Evolutionary conservation across 2,113 vertebrate genomes (phyloP).

Genomic region (Monopterus albus): DNA sequence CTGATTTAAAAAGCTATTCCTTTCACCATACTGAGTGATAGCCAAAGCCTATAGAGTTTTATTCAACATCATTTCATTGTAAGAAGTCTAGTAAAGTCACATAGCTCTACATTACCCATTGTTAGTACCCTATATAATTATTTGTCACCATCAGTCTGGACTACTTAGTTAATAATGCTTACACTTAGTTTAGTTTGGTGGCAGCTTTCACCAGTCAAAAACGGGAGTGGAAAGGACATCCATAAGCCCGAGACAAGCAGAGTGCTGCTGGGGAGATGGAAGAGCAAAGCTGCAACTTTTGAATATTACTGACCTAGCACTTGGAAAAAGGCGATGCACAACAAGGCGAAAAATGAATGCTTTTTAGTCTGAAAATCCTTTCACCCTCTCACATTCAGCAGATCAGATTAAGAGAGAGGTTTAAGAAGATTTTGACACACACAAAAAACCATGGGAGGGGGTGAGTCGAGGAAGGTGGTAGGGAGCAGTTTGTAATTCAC

Average conservation of each 20-base stretch:
- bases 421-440: conserved; percentile 98
- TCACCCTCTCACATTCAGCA: conserved; percentile 98
- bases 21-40: background rate
- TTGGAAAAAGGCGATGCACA: conserved; percentile 95
- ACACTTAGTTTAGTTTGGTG: conserved; percentile 54
- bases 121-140: conserved; percentile 37
- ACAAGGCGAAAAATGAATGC: conserved; percentile 96
- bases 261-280: conserved; percentile 55
- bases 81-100: conserved; percentile 7
- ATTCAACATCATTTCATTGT: conserved; percentile 21
- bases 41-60: background rate
- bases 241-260: conserved; percentile 62
- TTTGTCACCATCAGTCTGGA: conserved; percentile 53
- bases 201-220: conserved; percentile 66
- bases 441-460: conserved; percentile 91
- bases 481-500: conserved; percentile 96
- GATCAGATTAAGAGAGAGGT: conserved; percentile 99
- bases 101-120: conserved; percentile 24
- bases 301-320: conserved; percentile 99
- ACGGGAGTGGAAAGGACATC: conserved; percentile 64
- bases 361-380: conserved; percentile 98
- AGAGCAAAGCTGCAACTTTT: conserved; percentile 91
- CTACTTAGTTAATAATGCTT: conserved; percentile 68
- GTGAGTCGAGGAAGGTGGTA: conserved; percentile 90
- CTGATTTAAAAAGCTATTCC: background rate